Evolutionary conservation across 1,140 invertebrate genomes (phyloP).

Genomic region (Archegozetes longisetosus): DNA sequence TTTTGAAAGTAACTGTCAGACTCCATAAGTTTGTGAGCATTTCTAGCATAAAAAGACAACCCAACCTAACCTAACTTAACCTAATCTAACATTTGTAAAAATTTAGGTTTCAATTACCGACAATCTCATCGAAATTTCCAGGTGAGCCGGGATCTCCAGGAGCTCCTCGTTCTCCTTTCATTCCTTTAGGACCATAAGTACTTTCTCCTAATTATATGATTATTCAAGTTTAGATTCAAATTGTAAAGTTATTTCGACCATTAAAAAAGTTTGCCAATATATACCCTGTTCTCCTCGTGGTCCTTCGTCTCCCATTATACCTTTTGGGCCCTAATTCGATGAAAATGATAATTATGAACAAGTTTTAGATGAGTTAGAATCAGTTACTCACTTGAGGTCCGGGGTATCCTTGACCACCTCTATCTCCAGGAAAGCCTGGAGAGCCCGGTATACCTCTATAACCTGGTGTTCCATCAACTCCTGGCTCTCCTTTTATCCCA

Average conservation of each 20-base stretch:
- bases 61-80: not conserved
- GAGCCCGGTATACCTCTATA: slow-evolving; percentile 34
- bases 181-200: slow-evolving; percentile 25
- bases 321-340: slow-evolving; percentile 28
- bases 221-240: not conserved
- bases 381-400: slow-evolving; percentile 33
- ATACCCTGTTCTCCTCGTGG: not conserved
- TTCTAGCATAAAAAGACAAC: too few species aligned
- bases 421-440: slow-evolving; percentile 26
- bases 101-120: not conserved
- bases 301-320: not conserved
- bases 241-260: slow-evolving; percentile 37
- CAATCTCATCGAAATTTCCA: slow-evolving; percentile 24
- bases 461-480: slow-evolving; percentile 40
- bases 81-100: not conserved
- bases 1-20: too few species aligned
- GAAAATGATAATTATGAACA: slow-evolving; percentile 28
- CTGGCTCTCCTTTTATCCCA: slow-evolving; percentile 20
- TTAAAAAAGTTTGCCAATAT: not conserved
- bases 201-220: not conserved
- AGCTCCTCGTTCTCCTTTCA: slow-evolving; percentile 42
- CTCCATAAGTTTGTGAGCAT: too few species aligned
- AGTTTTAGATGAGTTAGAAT: slow-evolving; percentile 35
- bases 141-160: slow-evolving; percentile 45
- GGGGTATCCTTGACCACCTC: slow-evolving; percentile 36